Base-by-base conservation (phyloP, 2,113 vertebrate genomes). In the Cygnus atratus region DNA sequence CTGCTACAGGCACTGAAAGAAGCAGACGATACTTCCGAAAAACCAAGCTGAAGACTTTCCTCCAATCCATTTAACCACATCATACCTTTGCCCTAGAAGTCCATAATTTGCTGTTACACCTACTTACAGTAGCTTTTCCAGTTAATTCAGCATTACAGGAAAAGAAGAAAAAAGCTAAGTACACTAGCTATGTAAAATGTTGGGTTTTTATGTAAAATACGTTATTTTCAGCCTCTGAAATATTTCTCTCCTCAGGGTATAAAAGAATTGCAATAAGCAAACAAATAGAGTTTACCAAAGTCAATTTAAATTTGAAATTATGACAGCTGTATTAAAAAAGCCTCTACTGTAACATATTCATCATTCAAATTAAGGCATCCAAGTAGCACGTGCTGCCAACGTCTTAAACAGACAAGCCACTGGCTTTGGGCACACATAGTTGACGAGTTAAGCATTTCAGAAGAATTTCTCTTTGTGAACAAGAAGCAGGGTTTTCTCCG, bases 291-390 rank as follows among this genome's bases (percentile, higher is more conserved):
- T 89, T 92, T 61, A 75, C 88, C 33, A 66, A 57, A 93, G 61
- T 48, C 9, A 68, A 91, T 92, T 95, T 84, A 89, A 87, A 87
- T 84, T 20, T 82, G 58, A 92, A 92, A 93, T 93, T 78, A 63
- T 35, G 26, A 61, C 61, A 84, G 14, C 15, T 72, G 26, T 15
- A 87, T 35, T 88, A 72, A 84, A 65, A 62, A 65, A 63, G 39
- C 63, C 43, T 81, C 50, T 18, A 26, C n/a, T 46, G 13, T 50
- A 92, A 63, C 15, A 41, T 19, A 93, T 17, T 87, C 26, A 39
- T 66, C 63, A 95, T 87, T 91, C 76, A 95, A 72, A 93, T 91
- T 39, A 72, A 37, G 29, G 39, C 29, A 79, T 41, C 63, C 6
- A 6, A 78, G 48, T 57, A 41, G 7, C 58, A 68, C 14, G 6